phyloP scores from a whole-genome alignment of 2,888 invertebrate genomes.

The Penaeus monodon region DNA sequence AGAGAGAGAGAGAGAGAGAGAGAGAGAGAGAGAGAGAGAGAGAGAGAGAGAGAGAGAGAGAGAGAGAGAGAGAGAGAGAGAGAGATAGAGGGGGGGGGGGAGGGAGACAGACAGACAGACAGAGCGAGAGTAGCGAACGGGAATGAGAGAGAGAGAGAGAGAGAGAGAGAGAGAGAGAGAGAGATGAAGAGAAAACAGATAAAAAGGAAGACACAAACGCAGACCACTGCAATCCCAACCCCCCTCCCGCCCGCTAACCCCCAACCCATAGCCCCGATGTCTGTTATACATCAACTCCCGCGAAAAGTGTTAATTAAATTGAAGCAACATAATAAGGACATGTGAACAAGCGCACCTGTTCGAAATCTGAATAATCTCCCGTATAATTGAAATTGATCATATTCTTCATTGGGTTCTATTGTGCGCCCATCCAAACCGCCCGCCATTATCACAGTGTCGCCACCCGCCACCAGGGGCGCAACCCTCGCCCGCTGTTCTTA shows the following conservation, averaged over 20 bases:
- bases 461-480: neutral
- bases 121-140: neutral
- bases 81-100: neutral
- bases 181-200: neutral
- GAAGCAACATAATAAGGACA: conserved; percentile 38
- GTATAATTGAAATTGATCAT: conserved; percentile 55
- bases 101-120: neutral
- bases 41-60: conserved; percentile 8
- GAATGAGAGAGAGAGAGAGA: no score
- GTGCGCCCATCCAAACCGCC: conserved; percentile 15
- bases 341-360: conserved; percentile 30
- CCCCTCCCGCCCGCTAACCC: no score
- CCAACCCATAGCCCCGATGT: no score
- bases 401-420: conserved; percentile 32
- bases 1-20: conserved; percentile 3
- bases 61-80: neutral
- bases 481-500: neutral
- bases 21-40: conserved; percentile 18
- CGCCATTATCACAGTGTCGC: conserved; percentile 38
- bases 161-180: no score
- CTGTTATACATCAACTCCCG: neutral
- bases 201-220: neutral
- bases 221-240: no score
- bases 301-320: conserved; percentile 32
- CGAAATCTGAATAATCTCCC: conserved; percentile 51